A percentile compares a stretch with the other conserved stretches of the same genome.
phyloP scores from a whole-genome alignment of 2,113 vertebrate species.

The Takifugu bimaculatus region DNA sequence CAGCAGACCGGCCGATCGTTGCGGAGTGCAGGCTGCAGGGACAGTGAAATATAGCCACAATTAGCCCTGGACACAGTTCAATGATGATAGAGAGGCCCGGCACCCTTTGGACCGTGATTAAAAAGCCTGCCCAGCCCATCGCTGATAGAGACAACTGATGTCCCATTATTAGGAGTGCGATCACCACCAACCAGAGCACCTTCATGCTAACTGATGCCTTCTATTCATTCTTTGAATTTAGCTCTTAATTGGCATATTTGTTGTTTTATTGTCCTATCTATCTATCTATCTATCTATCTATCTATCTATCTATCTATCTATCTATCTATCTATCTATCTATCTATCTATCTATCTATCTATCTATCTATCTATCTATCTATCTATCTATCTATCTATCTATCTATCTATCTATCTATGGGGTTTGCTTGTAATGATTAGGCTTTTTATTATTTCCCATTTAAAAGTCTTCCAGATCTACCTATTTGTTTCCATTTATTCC shows the following conservation, averaged over 20 bases:
- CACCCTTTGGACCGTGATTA: conserved; percentile 96
- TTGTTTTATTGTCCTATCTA: background rate
- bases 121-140: conserved; percentile 86
- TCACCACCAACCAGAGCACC: conserved; percentile 63
- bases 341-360: too few species aligned
- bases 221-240: conserved; percentile 56
- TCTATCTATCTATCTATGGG: too few species aligned
- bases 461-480: background rate
- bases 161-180: conserved; percentile 89
- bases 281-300: background rate
- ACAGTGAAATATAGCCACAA: conserved; percentile 98
- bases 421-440: background rate
- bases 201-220: conserved; percentile 80
- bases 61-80: conserved; percentile 96
- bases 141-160: conserved; percentile 96
- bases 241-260: conserved; percentile 23
- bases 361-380: too few species aligned
- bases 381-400: too few species aligned
- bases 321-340: too few species aligned
- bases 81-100: conserved; percentile 91
- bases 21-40: conserved; percentile 71
- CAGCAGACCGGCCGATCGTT: conserved; percentile 61
- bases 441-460: background rate
- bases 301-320: background rate
- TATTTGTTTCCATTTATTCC: conserved; percentile 10